phyloP scores from a whole-genome alignment of 1,140 invertebrate species.

The Calliphora vicina region DNA sequence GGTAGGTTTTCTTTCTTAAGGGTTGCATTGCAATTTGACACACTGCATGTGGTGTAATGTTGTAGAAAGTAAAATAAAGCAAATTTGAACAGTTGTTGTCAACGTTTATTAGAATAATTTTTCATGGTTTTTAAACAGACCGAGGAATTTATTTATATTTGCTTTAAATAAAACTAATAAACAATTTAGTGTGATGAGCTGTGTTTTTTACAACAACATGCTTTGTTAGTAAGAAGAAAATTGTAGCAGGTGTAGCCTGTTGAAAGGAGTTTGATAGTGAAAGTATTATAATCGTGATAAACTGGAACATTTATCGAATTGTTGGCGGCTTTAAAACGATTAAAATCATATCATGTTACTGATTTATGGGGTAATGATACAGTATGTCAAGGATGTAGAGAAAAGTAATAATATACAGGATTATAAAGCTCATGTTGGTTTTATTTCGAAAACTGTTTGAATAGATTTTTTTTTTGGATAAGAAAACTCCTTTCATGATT shows the following conservation, averaged over 20 bases:
- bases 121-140: not conserved
- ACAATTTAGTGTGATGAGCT: not conserved
- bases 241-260: not conserved
- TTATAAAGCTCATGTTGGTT: too few species aligned
- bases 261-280: not conserved
- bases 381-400: too few species aligned
- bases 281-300: not conserved
- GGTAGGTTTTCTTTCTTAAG: not conserved
- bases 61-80: not conserved
- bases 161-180: not conserved
- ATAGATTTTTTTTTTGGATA: too few species aligned
- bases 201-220: too few species aligned
- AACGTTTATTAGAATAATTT: not conserved
- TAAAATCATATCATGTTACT: not conserved
- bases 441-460: too few species aligned
- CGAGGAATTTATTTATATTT: not conserved
- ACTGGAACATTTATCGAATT: not conserved
- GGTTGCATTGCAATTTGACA: constrained; percentile 25
- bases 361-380: too few species aligned
- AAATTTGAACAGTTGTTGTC: not conserved
- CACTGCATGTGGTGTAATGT: constrained; percentile 21
- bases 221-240: not conserved
- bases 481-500: too few species aligned
- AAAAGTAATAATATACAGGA: too few species aligned
- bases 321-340: not conserved